Evolutionary conservation across 2,888 invertebrate species (phyloP).

Genomic region (Athalia cordata): DNA sequence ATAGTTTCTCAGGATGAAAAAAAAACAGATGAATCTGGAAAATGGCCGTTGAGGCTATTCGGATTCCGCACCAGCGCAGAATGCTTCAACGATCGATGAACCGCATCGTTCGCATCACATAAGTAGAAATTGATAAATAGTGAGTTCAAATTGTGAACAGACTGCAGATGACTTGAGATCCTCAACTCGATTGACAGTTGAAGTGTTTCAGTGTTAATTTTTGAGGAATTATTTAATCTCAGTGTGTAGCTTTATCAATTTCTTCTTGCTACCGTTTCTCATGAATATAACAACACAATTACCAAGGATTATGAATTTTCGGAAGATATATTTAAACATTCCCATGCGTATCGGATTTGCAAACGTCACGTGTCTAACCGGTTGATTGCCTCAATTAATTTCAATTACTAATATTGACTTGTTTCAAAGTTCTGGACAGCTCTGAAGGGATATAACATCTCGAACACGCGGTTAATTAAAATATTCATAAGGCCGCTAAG

Average conservation of each 20-base stretch:
- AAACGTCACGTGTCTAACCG: background rate
- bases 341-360: too few relatives aligned
- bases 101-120: background rate
- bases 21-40: background rate
- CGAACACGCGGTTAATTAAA: slow-evolving; percentile 36
- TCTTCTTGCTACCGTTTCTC: too few relatives aligned
- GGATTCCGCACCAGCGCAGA: too few relatives aligned
- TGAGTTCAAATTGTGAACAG: background rate
- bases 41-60: too few relatives aligned
- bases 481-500: slow-evolving; percentile 40
- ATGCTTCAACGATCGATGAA: background rate
- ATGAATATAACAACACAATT: too few relatives aligned
- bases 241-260: too few relatives aligned
- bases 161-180: slow-evolving; percentile 4
- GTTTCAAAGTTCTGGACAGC: slow-evolving; percentile 15
- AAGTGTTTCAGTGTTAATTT: background rate
- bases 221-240: too few relatives aligned
- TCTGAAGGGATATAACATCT: slow-evolving; percentile 4
- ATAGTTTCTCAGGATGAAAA: background rate
- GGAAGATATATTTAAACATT: too few relatives aligned
- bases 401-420: slow-evolving; percentile 24
- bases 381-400: slow-evolving; percentile 23
- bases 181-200: background rate
- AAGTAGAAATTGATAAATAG: slow-evolving; percentile 13
- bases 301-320: too few relatives aligned